Conservation (phyloP, 2,797 vertebrate species). For the Onychomys torridus region DNA sequence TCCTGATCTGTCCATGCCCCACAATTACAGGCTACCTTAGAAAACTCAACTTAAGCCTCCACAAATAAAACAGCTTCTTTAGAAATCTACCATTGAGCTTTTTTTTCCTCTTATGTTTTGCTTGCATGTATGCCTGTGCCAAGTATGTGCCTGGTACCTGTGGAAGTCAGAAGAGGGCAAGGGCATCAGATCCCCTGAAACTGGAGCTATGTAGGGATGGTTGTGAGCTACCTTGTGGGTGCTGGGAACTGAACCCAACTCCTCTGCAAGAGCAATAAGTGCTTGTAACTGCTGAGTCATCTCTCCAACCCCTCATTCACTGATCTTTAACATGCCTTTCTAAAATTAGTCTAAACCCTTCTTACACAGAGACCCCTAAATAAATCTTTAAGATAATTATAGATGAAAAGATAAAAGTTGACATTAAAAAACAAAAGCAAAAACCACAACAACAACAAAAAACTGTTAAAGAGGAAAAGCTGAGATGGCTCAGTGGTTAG, state of each 20-base stretch:
- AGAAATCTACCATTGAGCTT: not conserved
- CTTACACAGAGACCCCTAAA: not conserved
- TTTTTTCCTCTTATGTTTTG: not conserved
- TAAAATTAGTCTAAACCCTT: not conserved
- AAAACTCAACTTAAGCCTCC: constrained; percentile 16
- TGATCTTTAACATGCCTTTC: constrained; percentile 11
- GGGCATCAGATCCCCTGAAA: not conserved
- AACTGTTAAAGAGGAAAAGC: not conserved
- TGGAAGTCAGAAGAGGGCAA: not conserved
- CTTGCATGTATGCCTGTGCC: not conserved
- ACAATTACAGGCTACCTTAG: constrained; percentile 3
- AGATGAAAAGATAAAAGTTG: not conserved
- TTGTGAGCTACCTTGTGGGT: not conserved
- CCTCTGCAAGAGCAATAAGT: not conserved
- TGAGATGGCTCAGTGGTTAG: not conserved
- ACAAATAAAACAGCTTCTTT: not conserved
- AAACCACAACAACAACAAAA: too few species aligned
- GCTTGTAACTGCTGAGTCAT: not conserved
- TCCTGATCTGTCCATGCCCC: not conserved
- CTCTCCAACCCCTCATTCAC: not conserved
- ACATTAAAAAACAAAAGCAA: not conserved
- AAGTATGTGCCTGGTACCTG: not conserved
- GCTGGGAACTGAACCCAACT: not conserved
- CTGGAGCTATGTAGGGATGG: not conserved
- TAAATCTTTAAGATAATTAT: not conserved